Evolutionary conservation across 2,888 invertebrate genomes (phyloP).

Genomic region (Eumacrocentrus americanus): DNA sequence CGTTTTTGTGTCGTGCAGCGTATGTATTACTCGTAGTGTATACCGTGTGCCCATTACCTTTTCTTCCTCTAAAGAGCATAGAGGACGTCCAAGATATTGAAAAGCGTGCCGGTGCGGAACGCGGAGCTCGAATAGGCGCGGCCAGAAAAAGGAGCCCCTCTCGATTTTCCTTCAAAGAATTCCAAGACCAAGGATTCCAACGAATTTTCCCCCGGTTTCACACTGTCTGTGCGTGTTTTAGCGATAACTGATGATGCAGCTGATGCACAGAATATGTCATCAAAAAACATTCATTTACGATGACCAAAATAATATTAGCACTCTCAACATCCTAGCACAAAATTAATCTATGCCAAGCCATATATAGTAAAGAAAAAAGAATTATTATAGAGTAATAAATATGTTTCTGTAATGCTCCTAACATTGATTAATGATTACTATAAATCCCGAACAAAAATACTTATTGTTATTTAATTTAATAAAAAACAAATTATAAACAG

Average conservation of each 20-base stretch:
- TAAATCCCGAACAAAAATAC: no score
- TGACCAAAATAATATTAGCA: neutral
- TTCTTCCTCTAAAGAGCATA: slow-evolving; percentile 10
- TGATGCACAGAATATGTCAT: slow-evolving; percentile 18
- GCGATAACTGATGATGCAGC: slow-evolving; percentile 7
- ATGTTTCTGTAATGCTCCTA: neutral
- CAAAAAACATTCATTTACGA: slow-evolving; percentile 5
- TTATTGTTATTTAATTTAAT: no score
- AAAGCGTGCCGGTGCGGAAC: slow-evolving; percentile 46
- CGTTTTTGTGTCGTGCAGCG: slow-evolving; percentile 6
- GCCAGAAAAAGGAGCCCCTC: slow-evolving; percentile 7
- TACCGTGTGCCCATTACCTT: slow-evolving; percentile 12
- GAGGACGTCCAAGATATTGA: slow-evolving; percentile 39
- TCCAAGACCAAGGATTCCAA: slow-evolving; percentile 13
- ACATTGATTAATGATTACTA: no score
- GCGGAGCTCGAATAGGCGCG: slow-evolving; percentile 39
- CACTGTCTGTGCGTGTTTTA: slow-evolving; percentile 14
- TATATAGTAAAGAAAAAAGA: neutral
- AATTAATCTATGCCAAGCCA: neutral
- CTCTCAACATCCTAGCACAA: neutral
- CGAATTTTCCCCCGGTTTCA: slow-evolving; percentile 36
- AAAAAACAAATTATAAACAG: no score
- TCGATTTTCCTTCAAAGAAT: slow-evolving; percentile 7
- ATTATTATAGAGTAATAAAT: neutral
- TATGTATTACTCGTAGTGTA: slow-evolving; percentile 6